Conservation (phyloP, 1,140 invertebrate species). For the Drosophila lacertosa region DNA sequence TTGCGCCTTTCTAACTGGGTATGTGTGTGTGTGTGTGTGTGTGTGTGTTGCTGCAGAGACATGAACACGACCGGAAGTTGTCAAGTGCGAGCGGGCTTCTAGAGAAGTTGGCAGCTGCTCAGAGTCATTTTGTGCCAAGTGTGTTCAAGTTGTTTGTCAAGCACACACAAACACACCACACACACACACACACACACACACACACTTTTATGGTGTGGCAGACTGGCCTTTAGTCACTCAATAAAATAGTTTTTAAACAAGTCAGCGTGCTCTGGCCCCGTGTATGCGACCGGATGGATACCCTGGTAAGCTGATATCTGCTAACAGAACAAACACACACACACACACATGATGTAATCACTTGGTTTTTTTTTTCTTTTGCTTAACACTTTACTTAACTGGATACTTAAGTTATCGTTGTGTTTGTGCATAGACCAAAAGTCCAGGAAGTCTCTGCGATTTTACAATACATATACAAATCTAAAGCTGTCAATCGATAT, state of each 20-base stretch:
- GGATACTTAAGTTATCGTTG: too few relatives aligned
- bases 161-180: slow-evolving; percentile 28
- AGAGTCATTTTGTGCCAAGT: slow-evolving; percentile 40
- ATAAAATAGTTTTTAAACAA: slow-evolving; percentile 35
- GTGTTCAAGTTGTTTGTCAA: slow-evolving; percentile 48
- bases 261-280: background rate
- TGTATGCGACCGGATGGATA: background rate
- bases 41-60: background rate
- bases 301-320: background rate
- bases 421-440: too few relatives aligned
- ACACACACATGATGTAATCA: too few relatives aligned
- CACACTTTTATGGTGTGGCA: slow-evolving; percentile 8
- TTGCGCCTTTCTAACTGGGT: background rate
- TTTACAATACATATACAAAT: too few relatives aligned
- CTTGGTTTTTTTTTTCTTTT: too few relatives aligned
- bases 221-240: slow-evolving; percentile 14
- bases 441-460: too few relatives aligned
- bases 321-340: too few relatives aligned
- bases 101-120: slow-evolving; percentile 46
- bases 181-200: slow-evolving; percentile 8
- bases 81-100: slow-evolving; percentile 48
- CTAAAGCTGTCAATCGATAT: too few relatives aligned
- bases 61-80: slow-evolving; percentile 50
- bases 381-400: too few relatives aligned
- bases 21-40: background rate